Evolutionary conservation across 2,797 vertebrate species (phyloP).

Genomic region (Scleropages formosus): DNA sequence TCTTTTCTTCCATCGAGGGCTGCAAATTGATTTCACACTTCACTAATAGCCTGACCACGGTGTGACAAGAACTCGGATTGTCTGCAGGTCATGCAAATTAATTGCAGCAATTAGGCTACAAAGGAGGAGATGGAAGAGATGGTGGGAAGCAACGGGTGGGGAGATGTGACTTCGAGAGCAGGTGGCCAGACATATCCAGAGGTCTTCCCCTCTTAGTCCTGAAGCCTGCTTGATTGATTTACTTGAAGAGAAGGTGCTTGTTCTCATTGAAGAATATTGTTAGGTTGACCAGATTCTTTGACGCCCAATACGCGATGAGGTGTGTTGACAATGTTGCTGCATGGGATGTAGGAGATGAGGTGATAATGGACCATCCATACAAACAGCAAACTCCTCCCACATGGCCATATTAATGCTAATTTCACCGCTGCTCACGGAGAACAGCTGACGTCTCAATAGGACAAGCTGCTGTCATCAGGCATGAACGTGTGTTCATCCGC

Average conservation of each 20-base stretch:
- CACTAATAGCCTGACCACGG: conserved; percentile 53
- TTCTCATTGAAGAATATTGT: too few species aligned
- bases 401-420: too few species aligned
- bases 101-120: conserved; percentile 55
- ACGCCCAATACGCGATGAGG: too few species aligned
- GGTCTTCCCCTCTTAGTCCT: neutral
- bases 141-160: conserved; percentile 32
- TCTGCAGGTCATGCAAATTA: conserved; percentile 56
- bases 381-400: too few species aligned
- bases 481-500: too few species aligned
- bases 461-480: too few species aligned
- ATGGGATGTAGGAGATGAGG: too few species aligned
- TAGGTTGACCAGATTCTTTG: too few species aligned
- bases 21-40: conserved; percentile 57
- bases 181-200: conserved; percentile 6
- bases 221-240: neutral
- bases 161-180: neutral
- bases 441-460: too few species aligned
- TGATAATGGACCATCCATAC: too few species aligned
- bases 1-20: conserved; percentile 32
- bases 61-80: conserved; percentile 52
- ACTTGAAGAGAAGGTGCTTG: neutral
- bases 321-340: too few species aligned
- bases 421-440: too few species aligned
- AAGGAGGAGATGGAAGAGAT: conserved; percentile 35